phyloP scores from a whole-genome alignment of 2,888 invertebrate genomes.

The Hirtodrosophila histrioides region DNA sequence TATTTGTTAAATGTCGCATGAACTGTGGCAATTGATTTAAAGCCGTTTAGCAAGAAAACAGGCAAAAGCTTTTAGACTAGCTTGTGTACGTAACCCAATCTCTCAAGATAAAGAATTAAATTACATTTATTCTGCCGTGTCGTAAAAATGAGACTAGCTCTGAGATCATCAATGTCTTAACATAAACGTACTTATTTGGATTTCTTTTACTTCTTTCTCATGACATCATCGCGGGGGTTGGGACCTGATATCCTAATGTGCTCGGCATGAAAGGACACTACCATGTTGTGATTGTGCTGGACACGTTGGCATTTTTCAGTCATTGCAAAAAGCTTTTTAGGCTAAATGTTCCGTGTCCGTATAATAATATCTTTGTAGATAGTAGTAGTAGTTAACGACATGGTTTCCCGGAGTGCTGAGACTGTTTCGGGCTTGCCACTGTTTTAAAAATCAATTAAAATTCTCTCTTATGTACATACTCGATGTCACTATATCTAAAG shows the following conservation, averaged over 20 bases:
- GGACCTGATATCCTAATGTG: slow-evolving; percentile 33
- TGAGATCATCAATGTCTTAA: slow-evolving; percentile 57
- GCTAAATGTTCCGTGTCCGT: slow-evolving; percentile 44
- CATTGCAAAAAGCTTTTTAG: slow-evolving; percentile 56
- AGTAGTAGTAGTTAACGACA: slow-evolving; percentile 30
- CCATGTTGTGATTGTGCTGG: slow-evolving; percentile 39
- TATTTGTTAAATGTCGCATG: no score
- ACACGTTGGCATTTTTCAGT: slow-evolving; percentile 45
- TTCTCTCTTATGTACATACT: neutral
- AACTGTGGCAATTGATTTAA: neutral
- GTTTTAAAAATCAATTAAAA: slow-evolving; percentile 43
- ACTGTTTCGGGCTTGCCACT: neutral
- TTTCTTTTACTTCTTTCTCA: slow-evolving; percentile 41
- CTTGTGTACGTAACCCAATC: slow-evolving; percentile 4
- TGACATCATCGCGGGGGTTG: slow-evolving; percentile 34
- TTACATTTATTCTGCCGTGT: slow-evolving; percentile 10
- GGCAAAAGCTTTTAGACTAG: slow-evolving; percentile 33
- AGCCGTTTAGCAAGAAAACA: neutral
- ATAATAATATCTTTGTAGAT: slow-evolving; percentile 42
- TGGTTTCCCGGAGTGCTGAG: slow-evolving; percentile 9
- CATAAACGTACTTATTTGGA: slow-evolving; percentile 43
- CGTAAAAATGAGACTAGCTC: slow-evolving; percentile 10
- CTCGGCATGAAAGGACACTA: slow-evolving; percentile 33
- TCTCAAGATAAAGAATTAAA: slow-evolving; percentile 34
- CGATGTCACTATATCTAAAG: no score